These are phyloP conservation scores for Glandiceps talaboti DNA, from an alignment of 53 echinoderm and acorn worm species.

Conservation along the genomic window DNA sequence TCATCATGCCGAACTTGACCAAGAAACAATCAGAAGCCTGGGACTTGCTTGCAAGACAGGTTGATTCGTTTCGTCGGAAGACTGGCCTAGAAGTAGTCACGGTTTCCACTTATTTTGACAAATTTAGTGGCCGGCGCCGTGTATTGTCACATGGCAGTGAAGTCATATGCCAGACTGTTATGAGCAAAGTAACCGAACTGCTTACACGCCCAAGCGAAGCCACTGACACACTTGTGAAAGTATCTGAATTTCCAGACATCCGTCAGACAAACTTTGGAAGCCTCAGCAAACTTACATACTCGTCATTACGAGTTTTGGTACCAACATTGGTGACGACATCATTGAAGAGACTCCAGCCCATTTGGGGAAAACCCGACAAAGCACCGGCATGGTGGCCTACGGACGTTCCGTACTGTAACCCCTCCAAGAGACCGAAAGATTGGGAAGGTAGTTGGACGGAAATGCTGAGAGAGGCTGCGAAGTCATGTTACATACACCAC, in stretches of 20 bases:
- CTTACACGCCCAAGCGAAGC: too few relatives aligned
- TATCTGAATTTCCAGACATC: not conserved
- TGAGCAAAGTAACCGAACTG: not conserved
- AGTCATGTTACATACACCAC: not conserved
- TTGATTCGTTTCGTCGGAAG: not conserved
- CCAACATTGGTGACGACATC: not conserved
- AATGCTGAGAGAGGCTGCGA: not conserved
- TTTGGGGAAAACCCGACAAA: not conserved
- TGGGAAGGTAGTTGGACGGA: not conserved
- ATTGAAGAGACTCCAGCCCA: not conserved
- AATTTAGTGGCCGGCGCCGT: not conserved
- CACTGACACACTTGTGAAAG: not conserved
- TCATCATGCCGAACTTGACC: not conserved
- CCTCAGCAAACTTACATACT: not conserved
- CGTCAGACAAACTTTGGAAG: not conserved
- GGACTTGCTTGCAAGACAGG: not conserved
- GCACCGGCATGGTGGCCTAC: not conserved
- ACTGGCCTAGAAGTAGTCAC: not conserved
- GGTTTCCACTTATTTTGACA: not conserved
- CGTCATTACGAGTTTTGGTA: not conserved
- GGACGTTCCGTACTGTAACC: not conserved
- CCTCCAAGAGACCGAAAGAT: not conserved
- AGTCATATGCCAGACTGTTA: not conserved
- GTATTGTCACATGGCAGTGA: not conserved
- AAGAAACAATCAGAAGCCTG: not conserved